Base-by-base conservation (phyloP, 2,113 vertebrate species). In the Toxotes jaculatrix region DNA sequence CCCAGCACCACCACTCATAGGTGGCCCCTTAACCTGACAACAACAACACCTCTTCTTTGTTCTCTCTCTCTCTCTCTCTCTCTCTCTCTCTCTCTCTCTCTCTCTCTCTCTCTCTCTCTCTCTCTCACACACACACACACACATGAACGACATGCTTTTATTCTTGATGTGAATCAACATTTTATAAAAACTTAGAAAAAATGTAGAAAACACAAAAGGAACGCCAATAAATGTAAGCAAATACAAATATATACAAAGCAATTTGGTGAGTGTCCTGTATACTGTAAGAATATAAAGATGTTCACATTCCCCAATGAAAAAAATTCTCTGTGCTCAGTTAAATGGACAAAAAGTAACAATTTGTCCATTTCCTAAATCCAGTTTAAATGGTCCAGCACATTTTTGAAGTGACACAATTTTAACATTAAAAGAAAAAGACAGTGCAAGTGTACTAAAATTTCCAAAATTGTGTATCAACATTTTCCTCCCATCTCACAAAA, bases 211-310 rank as follows among this genome's bases (percentile, higher is more conserved):
- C 80, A 84, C 67, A 83, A 84, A 86, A 84, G 13, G 23, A 84
- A 90, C 73, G 69, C 75, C 38, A 73, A 76, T 72, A 80, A 84
- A 72, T 31, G 70, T 40, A 23, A 84, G 75, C 62, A 91, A 87
- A 77, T 69, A 65, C 65, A 74, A n/a, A 78, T 87, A 93, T 90
- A 89, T 90, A 91, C 92, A 94, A 66, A 87, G 80, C 63, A 79
- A 57, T 79, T 83, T 67, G 77, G 51, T 80, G 75, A 82, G 77
- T 72, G 19, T 61, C 7, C 43, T 56, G 60, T 88, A 45, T 76
- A 60, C 11, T 69, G 53, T 74, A 45, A 60, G 45, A 72, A 75
- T 77, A 80, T 73, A 42, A 70, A 81, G 60, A 69, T 43, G 34
- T 42, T 71, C 45, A 85, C 67, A 82, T 76, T 75, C 19, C 27